Conservation (phyloP, 2,797 vertebrate genomes). For the Falco novaeseelandiae region DNA sequence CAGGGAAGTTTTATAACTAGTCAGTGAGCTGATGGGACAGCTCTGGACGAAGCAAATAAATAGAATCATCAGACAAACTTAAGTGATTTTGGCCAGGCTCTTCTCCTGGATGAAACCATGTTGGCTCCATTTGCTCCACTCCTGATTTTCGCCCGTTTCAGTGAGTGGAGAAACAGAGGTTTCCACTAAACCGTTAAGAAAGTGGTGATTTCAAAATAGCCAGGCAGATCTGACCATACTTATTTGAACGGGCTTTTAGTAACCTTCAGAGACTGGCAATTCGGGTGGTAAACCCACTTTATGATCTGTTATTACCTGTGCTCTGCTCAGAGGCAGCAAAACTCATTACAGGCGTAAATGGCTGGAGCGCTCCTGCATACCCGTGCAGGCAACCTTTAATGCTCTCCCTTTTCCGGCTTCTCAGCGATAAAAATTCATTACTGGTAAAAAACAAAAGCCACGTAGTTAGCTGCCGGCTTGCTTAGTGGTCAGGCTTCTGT, state of each 20-base stretch:
- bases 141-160: not conserved
- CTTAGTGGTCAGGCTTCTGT: not conserved
- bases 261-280: slow-evolving; percentile 20
- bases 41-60: not conserved
- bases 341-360: not conserved
- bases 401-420: slow-evolving; percentile 2
- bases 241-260: not conserved
- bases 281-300: slow-evolving; percentile 25
- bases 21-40: not conserved
- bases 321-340: slow-evolving; percentile 44
- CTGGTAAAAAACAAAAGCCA: not conserved
- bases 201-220: not conserved
- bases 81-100: not conserved
- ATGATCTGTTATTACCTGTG: slow-evolving; percentile 29
- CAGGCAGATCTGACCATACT: not conserved
- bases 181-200: not conserved
- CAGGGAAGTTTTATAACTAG: not conserved
- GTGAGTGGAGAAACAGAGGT: not conserved
- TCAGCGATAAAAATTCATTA: not conserved
- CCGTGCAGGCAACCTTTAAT: not conserved
- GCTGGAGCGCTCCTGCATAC: not conserved
- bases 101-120: not conserved
- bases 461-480: not conserved
- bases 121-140: not conserved
- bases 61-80: not conserved